phyloP scores from a whole-genome alignment of 2,797 vertebrate species.

The Delichon dasypus region DNA sequence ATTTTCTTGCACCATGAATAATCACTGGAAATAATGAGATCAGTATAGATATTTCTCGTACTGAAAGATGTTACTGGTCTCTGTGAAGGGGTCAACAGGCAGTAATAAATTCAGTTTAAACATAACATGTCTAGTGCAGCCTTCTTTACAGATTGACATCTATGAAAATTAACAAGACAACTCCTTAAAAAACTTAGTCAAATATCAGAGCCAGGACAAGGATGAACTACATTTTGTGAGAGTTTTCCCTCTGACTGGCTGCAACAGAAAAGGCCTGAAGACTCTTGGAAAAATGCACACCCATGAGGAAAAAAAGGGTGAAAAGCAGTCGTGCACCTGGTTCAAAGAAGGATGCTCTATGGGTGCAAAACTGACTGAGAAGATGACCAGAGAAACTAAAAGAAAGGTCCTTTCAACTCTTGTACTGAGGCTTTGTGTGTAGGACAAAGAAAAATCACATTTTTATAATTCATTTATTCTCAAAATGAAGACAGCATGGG shows the following conservation, averaged over 20 bases:
- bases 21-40: background rate
- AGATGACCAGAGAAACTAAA: background rate
- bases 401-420: background rate
- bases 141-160: background rate
- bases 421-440: background rate
- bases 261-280: background rate
- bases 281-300: background rate
- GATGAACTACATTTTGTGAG: background rate
- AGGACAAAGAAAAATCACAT: background rate
- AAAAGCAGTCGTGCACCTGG: background rate
- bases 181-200: background rate
- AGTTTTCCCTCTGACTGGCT: background rate
- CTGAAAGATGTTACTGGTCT: background rate
- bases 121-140: background rate
- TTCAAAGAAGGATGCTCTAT: background rate
- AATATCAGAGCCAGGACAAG: background rate
- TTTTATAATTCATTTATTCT: constrained; percentile 3
- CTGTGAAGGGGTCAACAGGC: background rate
- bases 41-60: background rate
- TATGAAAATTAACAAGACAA: background rate
- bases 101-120: background rate
- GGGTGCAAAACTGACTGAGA: background rate
- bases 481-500: background rate
- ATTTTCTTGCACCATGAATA: background rate
- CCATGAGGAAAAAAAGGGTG: background rate